A percentile compares a stretch with the other conserved stretches of the same genome.
phyloP scores from a whole-genome alignment of 2,888 invertebrate genomes.

The Therioaphis trifolii region DNA sequence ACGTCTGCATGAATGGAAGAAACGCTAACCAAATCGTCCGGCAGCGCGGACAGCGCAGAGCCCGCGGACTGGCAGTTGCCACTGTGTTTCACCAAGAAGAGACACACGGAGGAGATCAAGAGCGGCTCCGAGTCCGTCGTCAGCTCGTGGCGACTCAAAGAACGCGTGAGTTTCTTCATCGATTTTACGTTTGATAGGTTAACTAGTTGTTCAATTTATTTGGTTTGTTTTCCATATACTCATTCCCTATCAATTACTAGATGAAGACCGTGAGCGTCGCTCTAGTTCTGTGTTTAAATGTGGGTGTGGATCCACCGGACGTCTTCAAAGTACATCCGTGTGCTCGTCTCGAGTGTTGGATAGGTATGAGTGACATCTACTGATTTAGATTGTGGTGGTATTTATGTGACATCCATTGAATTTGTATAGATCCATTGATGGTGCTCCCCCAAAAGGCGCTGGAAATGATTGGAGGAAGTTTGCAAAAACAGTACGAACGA shows the following conservation, averaged over 20 bases:
- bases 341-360: constrained; percentile 96
- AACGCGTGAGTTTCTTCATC: constrained; percentile 79
- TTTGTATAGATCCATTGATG: constrained; percentile 81
- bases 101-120: constrained; percentile 80
- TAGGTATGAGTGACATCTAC: constrained; percentile 74
- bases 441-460: constrained; percentile 91
- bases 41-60: constrained; percentile 63
- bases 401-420: too few species aligned
- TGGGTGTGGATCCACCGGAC: constrained; percentile 99
- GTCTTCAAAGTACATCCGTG: constrained; percentile 97
- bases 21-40: constrained; percentile 55
- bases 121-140: constrained; percentile 74
- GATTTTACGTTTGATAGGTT: too few species aligned
- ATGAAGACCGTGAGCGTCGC: constrained; percentile 99
- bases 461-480: constrained; percentile 88
- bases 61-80: constrained; percentile 76
- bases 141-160: constrained; percentile 92
- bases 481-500: constrained; percentile 96
- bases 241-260: constrained; percentile 70
- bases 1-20: constrained; percentile 62
- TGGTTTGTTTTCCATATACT: constrained; percentile 34
- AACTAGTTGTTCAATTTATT: too few species aligned
- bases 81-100: constrained; percentile 78
- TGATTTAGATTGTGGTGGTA: not conserved
- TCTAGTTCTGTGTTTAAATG: constrained; percentile 94